Percentiles rank a stretch among this genome's conserved stretches.
Evolutionary conservation across 2,113 vertebrate species (phyloP).

Genomic region (Cololabis saira): DNA sequence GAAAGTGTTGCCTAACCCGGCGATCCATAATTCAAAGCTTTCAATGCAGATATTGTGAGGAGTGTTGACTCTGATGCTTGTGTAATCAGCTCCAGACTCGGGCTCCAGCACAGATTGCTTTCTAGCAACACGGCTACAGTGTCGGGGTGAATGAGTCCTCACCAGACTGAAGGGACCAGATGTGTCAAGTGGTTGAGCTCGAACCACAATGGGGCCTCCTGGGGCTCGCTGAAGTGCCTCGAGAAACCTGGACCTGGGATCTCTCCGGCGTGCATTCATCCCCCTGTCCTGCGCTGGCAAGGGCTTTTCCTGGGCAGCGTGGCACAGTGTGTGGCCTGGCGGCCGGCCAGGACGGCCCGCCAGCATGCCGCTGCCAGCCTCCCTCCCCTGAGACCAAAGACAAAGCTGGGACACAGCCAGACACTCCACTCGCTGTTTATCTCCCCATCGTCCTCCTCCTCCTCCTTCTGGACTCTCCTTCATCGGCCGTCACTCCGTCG

Average conservation of each 20-base stretch:
- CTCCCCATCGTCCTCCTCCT: constrained; percentile 43
- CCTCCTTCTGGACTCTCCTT: constrained; percentile 17
- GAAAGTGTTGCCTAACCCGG: no score
- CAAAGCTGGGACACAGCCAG: constrained; percentile 83
- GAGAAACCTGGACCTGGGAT: constrained; percentile 46
- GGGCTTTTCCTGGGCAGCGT: constrained; percentile 74
- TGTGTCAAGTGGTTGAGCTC: constrained; percentile 64
- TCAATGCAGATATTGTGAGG: not conserved
- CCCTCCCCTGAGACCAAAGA: constrained; percentile 73
- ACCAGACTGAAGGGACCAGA: constrained; percentile 56
- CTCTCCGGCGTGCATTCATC: constrained; percentile 19
- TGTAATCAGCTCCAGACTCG: constrained; percentile 12
- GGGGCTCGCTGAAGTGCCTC: constrained; percentile 47
- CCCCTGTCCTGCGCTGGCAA: constrained; percentile 42
- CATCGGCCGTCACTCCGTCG: no score
- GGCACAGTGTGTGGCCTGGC: constrained; percentile 78
- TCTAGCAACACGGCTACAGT: constrained; percentile 13
- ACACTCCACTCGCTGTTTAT: constrained; percentile 49
- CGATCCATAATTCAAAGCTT: no score
- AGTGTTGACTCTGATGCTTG: constrained; percentile 17
- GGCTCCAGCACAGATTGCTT: constrained; percentile 19
- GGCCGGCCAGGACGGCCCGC: constrained; percentile 71
- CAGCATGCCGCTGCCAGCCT: constrained; percentile 72
- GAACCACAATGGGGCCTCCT: constrained; percentile 48
- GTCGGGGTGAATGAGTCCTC: constrained; percentile 38